Conservation (phyloP, 2,797 vertebrate species). For the Artibeus lituratus region DNA sequence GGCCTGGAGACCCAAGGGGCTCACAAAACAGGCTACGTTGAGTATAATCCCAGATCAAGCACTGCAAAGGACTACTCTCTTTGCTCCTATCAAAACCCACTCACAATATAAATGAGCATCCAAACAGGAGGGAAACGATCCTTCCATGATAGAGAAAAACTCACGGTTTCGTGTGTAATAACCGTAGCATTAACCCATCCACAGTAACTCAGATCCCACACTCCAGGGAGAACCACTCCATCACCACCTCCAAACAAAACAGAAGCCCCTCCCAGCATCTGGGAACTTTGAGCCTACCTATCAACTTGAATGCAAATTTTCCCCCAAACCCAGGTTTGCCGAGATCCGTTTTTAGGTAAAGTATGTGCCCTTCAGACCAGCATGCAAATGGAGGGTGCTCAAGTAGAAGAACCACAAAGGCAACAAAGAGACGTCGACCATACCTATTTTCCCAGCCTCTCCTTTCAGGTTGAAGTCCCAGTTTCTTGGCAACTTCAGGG, state of each 20-base stretch:
- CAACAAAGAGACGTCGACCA: not conserved
- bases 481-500: constrained; percentile 93
- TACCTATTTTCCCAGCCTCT: constrained; percentile 93
- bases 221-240: not conserved
- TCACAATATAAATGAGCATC: not conserved
- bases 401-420: constrained; percentile 24
- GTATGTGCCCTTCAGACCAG: not conserved
- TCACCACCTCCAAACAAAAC: not conserved
- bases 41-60: not conserved
- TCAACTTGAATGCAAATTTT: constrained; percentile 46
- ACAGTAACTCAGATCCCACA: not conserved
- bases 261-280: not conserved
- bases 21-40: not conserved
- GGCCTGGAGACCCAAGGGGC: not conserved
- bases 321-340: not conserved
- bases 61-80: not conserved
- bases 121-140: not conserved
- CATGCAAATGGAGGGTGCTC: constrained; percentile 63
- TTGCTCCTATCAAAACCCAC: not conserved
- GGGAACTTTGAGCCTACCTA: not conserved
- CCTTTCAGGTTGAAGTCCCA: constrained; percentile 95
- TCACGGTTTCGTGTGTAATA: not conserved
- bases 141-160: not conserved
- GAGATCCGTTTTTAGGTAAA: not conserved
- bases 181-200: not conserved